phyloP scores from a whole-genome alignment of 2,797 vertebrate genomes.

The Etheostoma perlongum region DNA sequence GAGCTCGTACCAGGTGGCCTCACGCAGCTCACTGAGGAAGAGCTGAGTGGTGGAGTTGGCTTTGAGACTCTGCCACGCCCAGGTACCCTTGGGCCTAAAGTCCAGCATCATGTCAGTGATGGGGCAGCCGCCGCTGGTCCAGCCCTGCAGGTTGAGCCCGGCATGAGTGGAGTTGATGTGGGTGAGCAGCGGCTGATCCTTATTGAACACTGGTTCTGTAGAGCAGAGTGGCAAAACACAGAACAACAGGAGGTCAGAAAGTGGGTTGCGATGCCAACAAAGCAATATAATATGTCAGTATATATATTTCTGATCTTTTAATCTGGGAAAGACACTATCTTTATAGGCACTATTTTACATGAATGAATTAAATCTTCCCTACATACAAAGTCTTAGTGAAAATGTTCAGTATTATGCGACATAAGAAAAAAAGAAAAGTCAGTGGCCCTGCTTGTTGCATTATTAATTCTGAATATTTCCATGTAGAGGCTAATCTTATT shows the following conservation, averaged over 20 bases:
- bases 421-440: neutral
- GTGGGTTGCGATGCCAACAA: neutral
- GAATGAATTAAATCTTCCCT: no score
- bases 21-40: constrained; percentile 94
- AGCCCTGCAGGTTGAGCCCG: constrained; percentile 97
- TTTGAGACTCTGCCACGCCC: constrained; percentile 95
- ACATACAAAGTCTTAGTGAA: neutral
- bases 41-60: constrained; percentile 94
- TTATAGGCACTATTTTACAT: neutral
- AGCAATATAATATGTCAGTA: no score
- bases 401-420: neutral
- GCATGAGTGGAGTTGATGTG: constrained; percentile 98
- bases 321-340: neutral
- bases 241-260: constrained; percentile 1
- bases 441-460: neutral
- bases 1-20: constrained; percentile 98
- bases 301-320: neutral
- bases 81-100: constrained; percentile 96
- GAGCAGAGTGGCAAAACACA: constrained; percentile 18
- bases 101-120: constrained; percentile 94
- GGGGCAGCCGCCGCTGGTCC: constrained; percentile 97
- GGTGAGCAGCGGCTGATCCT: constrained; percentile 97
- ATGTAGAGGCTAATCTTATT: neutral
- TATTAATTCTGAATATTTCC: neutral
- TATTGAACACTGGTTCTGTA: constrained; percentile 96